phyloP scores from a whole-genome alignment of 2,888 invertebrate species.

The Hemaris fuciformis region DNA sequence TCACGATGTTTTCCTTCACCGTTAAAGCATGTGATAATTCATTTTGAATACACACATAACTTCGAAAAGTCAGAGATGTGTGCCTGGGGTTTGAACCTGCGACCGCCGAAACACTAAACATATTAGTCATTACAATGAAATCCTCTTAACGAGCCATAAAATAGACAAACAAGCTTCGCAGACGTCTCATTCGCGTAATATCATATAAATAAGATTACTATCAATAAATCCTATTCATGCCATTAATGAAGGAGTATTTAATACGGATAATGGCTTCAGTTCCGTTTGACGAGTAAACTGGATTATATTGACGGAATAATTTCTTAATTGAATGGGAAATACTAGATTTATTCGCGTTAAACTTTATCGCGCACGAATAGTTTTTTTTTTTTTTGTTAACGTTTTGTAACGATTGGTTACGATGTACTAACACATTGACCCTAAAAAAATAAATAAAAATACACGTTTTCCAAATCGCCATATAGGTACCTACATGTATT shows the following conservation, averaged over 20 bases:
- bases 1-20: too few relatives aligned
- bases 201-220: not conserved
- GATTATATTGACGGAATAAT: not conserved
- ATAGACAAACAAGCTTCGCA: not conserved
- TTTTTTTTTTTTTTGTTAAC: too few relatives aligned
- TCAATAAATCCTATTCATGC: conserved; percentile 8
- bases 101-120: not conserved
- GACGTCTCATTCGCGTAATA: not conserved
- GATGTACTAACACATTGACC: too few relatives aligned
- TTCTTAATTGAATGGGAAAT: not conserved
- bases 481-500: too few relatives aligned
- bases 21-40: too few relatives aligned
- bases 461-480: too few relatives aligned
- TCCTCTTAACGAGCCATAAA: not conserved
- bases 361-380: too few relatives aligned
- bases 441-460: too few relatives aligned
- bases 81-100: too few relatives aligned
- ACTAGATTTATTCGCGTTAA: not conserved
- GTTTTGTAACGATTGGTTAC: too few relatives aligned
- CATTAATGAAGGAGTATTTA: not conserved
- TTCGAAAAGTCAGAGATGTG: too few relatives aligned
- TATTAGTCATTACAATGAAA: not conserved
- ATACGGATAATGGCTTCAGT: not conserved
- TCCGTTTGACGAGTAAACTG: not conserved
- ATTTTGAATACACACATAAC: too few relatives aligned